Base-by-base conservation (phyloP, 92 coral and sea anemone genomes). In the Epizoanthus rinbou region DNA sequence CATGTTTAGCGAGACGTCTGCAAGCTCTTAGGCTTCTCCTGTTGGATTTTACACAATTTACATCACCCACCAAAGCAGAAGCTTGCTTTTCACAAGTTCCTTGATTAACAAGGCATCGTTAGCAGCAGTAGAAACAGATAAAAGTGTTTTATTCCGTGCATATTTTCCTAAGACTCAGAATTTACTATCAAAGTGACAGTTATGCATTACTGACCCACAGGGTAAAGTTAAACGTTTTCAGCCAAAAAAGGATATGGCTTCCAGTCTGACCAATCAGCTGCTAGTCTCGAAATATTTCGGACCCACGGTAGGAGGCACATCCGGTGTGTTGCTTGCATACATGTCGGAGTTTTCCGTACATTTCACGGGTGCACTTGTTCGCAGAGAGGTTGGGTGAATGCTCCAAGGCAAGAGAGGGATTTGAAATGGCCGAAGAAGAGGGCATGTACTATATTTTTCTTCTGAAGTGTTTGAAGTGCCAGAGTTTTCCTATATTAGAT, bases 351-450 rank as follows among this genome's bases (percentile, higher is more conserved):
- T 35, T 62, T 23, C 69, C 37, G 39, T 41, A 19, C 71, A 62
- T 45, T 78, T 62, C 64, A 41, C 65, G 43, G 82, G 71, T 54
- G 62, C 69, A 62, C 66, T 62, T 78, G 82, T 60, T 63, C 7
- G 57, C 64, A 53, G 70, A 62, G 31, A 63, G 71, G 82, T 63
- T 37, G 37, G 39, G 82, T 41, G 22, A 6, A 21, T 33, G 69
- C 70, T 39, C 7, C 70, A 8, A 43, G 71, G 18, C 81, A 37
- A 57, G 71, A 78, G 19, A 35, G 82, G 71, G 57, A 25, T 11
- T 78, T 60, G 39, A 63, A 78, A 78, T 78, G 82, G 82, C 82
- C 6, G 82, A 78, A 59, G 76, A 47, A 71, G 82, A 78, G 70
- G 82, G 82, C 82, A 78, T 78, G 82, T 78, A 78, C 19, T 37